A percentile compares a stretch with the other conserved stretches of the same genome.
Conservation (phyloP, 2,113 vertebrate genomes). For the Tiliqua scincoides region DNA sequence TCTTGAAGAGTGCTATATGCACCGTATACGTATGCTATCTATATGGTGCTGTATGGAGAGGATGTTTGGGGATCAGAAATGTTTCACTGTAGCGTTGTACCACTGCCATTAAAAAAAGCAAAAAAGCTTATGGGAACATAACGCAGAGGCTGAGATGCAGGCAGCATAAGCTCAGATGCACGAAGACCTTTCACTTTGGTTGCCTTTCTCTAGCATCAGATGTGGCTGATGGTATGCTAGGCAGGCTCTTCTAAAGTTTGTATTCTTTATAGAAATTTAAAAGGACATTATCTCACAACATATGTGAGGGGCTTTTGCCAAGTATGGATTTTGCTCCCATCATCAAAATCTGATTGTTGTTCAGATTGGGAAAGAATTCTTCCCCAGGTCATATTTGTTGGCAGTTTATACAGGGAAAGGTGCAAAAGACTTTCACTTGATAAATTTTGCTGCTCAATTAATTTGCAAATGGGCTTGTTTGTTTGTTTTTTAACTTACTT, state of each 20-base stretch:
- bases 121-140: neutral
- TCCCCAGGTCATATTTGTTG: neutral
- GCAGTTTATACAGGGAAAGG: neutral
- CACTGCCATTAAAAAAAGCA: neutral
- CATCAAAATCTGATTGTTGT: neutral
- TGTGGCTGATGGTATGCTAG: neutral
- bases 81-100: neutral
- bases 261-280: no score
- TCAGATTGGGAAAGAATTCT: neutral
- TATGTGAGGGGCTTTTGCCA: no score
- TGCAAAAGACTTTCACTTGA: neutral
- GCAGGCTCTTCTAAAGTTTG: no score
- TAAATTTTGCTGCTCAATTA: constrained; percentile 9
- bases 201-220: neutral
- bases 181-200: neutral
- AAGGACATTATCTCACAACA: neutral
- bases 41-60: neutral
- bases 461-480: neutral
- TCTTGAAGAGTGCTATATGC: no score
- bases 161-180: neutral
- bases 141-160: neutral
- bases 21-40: neutral
- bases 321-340: neutral
- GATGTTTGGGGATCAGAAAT: neutral
- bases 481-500: neutral